Base-by-base conservation (phyloP, 2,888 invertebrate genomes). In the Polylopha cassiicola region DNA sequence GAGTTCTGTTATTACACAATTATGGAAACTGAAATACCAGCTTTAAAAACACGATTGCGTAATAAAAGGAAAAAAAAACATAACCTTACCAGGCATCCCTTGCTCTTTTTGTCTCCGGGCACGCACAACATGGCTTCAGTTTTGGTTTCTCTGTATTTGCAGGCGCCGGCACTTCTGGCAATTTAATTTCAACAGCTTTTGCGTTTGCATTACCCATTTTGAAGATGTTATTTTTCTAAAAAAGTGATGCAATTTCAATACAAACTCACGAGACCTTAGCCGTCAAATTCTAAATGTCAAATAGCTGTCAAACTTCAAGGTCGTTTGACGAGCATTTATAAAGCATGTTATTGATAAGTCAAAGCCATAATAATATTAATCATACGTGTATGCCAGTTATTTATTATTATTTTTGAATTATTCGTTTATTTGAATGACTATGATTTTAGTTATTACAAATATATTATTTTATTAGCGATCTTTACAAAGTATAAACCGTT, bases 121-220 rank as follows among this genome's bases (percentile, higher is more conserved):
- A 98, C 2, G 98, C 98, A 87, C 98, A 98, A 65, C 98, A 98
- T 2, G 98, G 93, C 70, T 97, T 98, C 46, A 95, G 81, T 67
- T 95, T 95, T 28, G 93, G 92, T 57, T 92, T 91, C 28, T 87
- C 87, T 5, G 81, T 76, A 7, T 72, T 67, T 5, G 76, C 74
- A 13, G 70, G 58, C 10, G 56, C 69, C 24, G 72, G 65, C 3
- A 58, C 47, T 32, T 72, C 76, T 0, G 64, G 54, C 1, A 63
- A 52, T 58, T 81, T 79, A 10, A 73, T 55, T 42, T 84, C 81
- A 3, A 66, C 75, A 39, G 73, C 66, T 65, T 81, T 84, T 37
- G 80, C 81, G 66, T 71, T 84, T 15, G 85, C 79, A 53, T 73
- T 82, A 17, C 82, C 82, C 82, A 84, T 84, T 61, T 53, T 65